phyloP scores from a whole-genome alignment of 2,888 invertebrate genomes.

The Emmelina monodactyla region DNA sequence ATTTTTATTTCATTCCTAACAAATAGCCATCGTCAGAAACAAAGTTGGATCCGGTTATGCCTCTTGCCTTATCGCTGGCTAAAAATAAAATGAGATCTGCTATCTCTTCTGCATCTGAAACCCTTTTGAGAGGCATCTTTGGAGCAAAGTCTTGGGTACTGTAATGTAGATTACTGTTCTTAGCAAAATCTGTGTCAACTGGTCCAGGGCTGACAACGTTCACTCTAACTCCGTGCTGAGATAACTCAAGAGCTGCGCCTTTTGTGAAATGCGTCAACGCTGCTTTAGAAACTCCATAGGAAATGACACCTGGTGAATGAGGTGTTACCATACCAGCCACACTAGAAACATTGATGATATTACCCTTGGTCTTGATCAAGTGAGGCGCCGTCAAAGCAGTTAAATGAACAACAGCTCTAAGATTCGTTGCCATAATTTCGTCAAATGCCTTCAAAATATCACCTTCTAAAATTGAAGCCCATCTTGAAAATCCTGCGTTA shows the following conservation, averaged over 20 bases:
- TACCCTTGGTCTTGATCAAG: conserved; percentile 18
- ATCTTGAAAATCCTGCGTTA: conserved; percentile 21
- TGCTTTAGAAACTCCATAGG: conserved; percentile 19
- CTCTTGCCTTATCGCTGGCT: conserved; percentile 19
- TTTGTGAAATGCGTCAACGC: conserved; percentile 76
- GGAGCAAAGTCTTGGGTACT: not conserved
- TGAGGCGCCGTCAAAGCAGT: conserved; percentile 17
- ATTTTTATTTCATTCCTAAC: no score
- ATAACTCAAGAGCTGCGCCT: conserved; percentile 72
- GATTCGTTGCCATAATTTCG: conserved; percentile 16
- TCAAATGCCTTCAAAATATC: conserved; percentile 18
- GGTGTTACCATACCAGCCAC: conserved; percentile 9
- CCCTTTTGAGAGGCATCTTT: conserved; percentile 12
- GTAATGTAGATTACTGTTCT: not conserved
- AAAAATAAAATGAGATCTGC: conserved; percentile 19
- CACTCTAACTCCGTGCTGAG: conserved; percentile 65
- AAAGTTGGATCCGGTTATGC: conserved; percentile 20
- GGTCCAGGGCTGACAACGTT: conserved; percentile 78
- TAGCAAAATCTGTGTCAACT: conserved; percentile 33
- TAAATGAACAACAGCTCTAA: conserved; percentile 17
- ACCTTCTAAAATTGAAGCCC: conserved; percentile 16
- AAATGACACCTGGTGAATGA: conserved; percentile 5
- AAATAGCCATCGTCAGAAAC: conserved; percentile 18
- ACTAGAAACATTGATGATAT: conserved; percentile 19
- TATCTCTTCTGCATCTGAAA: conserved; percentile 19